Base-by-base conservation (phyloP, 2,888 invertebrate genomes). In the Kryphioiulus occultus region DNA sequence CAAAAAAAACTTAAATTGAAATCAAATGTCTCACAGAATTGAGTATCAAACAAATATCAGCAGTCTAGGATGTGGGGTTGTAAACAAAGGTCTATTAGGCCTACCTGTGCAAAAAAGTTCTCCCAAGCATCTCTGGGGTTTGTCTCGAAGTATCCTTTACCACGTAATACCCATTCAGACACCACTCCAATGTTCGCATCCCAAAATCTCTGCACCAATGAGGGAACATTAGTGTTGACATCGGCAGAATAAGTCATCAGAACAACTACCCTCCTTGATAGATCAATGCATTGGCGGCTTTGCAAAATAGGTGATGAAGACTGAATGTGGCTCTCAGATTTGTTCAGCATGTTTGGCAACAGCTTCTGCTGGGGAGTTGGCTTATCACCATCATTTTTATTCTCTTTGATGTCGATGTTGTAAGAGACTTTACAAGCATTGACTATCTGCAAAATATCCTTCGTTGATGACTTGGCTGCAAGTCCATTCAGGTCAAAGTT, bases 111-210 rank as follows among this genome's bases (percentile, higher is more conserved):
- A 35, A 86, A 86, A 35, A 15, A 86, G 17, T n/a, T 68, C 32
- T 86, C 68, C 86, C 86, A 86, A 10, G 39, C 7, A 5, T 59
- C 32, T 5, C 12, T 68, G 10, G 39, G 39, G n/a, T 86, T 47
- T 30, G 86, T 68, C 68, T 86, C 86, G 12, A 86, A 39, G 39
- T 32, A 59, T 59, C 86, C 86, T 86, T 86, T 86, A 26, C 78
- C 86, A 3, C 30, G 10, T 19, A 86, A 35, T 12, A 78, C 78
- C 17, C 30, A 78, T 59, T 86, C 78, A 26, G 86, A 12, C 26
- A 86, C 78, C 19, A 86, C 86, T 12, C 86, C 86, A 26, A 86
- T 19, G 12, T 22, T 17, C 3, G 39, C n/a, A 19, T 86, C 47
- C 86, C 86, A 86, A 22, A 86, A 68, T 35, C 5, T 30, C 32